Conservation (phyloP, 53 echinoderm and acorn worm genomes). For the Echinometra lucunter region DNA sequence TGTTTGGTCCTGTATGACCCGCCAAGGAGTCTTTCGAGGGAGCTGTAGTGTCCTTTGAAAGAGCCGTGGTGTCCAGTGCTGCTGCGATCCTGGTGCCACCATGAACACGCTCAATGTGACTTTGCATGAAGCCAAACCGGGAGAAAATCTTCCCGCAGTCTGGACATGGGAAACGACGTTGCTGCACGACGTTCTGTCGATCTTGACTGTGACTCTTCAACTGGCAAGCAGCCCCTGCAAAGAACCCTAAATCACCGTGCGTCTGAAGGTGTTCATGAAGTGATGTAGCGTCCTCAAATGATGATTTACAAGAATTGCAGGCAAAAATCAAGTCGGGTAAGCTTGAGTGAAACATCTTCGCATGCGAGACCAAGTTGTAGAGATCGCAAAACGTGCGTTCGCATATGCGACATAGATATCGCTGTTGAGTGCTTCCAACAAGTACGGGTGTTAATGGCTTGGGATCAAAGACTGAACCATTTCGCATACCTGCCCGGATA, state of each 20-base stretch:
- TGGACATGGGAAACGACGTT: constrained; percentile 61
- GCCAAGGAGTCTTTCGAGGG: neutral
- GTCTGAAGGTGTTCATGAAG: constrained; percentile 48
- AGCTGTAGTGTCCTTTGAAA: constrained; percentile 25
- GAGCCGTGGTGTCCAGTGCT: constrained; percentile 39
- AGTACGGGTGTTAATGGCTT: neutral
- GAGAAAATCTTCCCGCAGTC: constrained; percentile 66
- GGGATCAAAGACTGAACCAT: neutral
- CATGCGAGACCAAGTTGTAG: constrained; percentile 52
- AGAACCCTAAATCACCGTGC: constrained; percentile 47
- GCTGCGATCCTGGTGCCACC: constrained; percentile 19
- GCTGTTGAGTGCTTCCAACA: constrained; percentile 43
- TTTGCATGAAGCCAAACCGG: constrained; percentile 65
- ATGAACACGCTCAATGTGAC: constrained; percentile 66
- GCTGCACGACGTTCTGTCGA: constrained; percentile 20
- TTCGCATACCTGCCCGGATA: neutral
- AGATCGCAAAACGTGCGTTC: constrained; percentile 63
- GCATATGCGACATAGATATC: constrained; percentile 64
- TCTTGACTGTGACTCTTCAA: neutral
- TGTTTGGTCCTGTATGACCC: neutral
- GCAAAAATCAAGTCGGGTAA: constrained; percentile 38
- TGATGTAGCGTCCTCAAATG: constrained; percentile 44
- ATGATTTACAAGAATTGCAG: constrained; percentile 29
- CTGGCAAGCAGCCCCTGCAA: constrained; percentile 49
- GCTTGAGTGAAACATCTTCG: constrained; percentile 52